Conservation (phyloP, 2,888 invertebrate genomes). For the Drosophila lacicola region DNA sequence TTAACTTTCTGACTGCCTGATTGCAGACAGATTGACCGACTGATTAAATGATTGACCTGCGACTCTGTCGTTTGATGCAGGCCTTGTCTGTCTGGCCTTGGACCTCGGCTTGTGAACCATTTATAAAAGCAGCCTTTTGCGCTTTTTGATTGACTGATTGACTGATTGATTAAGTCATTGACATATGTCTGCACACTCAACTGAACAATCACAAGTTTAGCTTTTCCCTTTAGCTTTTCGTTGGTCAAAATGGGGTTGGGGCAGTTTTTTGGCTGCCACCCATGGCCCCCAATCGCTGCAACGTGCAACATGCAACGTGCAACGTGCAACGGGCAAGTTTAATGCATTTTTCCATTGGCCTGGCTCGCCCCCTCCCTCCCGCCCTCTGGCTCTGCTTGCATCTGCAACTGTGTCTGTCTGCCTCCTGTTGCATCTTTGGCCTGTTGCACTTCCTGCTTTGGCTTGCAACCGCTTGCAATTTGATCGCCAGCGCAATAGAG, state of each 20-base stretch:
- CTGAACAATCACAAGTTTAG: too few species aligned
- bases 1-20: neutral
- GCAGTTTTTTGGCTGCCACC: constrained; percentile 6
- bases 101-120: too few species aligned
- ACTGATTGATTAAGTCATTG: neutral
- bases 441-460: constrained; percentile 63
- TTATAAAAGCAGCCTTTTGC: too few species aligned
- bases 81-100: too few species aligned
- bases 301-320: constrained; percentile 51
- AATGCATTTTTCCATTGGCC: constrained; percentile 54
- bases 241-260: too few species aligned
- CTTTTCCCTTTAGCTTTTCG: too few species aligned
- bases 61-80: too few species aligned
- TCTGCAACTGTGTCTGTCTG: neutral
- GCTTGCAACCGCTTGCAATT: constrained; percentile 40
- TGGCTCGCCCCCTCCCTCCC: neutral
- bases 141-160: neutral
- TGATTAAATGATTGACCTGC: neutral
- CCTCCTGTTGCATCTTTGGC: constrained; percentile 54
- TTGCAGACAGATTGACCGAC: neutral
- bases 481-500: constrained; percentile 33
- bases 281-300: constrained; percentile 13
- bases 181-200: too few species aligned
- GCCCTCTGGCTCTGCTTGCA: neutral
- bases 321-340: constrained; percentile 63